phyloP scores from a whole-genome alignment of 1,140 invertebrate genomes.

The Ceratina calcarata region DNA sequence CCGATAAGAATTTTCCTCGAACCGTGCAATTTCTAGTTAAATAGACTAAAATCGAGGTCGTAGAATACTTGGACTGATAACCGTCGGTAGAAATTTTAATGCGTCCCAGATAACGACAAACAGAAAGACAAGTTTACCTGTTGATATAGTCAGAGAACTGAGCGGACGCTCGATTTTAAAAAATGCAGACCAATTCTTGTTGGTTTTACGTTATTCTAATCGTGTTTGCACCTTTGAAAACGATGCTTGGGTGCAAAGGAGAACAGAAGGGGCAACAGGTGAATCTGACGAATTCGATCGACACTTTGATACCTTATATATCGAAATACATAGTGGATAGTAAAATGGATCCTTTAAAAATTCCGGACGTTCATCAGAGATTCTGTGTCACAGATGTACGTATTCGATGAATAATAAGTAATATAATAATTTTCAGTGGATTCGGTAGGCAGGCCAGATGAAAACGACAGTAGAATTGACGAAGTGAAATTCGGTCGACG shows the following conservation, averaged over 20 bases:
- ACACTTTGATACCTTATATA: neutral
- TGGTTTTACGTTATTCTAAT: neutral
- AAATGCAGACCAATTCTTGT: too few relatives aligned
- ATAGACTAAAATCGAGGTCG: neutral
- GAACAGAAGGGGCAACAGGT: neutral
- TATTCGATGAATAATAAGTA: neutral
- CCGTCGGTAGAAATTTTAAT: too few relatives aligned
- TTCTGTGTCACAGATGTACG: slow-evolving; percentile 15
- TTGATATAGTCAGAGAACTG: too few relatives aligned
- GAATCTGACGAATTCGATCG: slow-evolving; percentile 10
- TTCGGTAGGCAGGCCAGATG: too few relatives aligned
- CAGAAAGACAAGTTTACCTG: too few relatives aligned
- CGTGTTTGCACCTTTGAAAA: neutral
- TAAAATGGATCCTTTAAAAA: slow-evolving; percentile 18
- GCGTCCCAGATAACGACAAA: too few relatives aligned
- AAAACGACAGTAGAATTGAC: too few relatives aligned
- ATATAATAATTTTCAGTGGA: too few relatives aligned
- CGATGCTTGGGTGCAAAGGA: too few relatives aligned
- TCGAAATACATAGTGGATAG: neutral
- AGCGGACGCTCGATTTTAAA: too few relatives aligned
- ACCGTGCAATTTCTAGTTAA: neutral
- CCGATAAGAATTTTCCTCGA: neutral
- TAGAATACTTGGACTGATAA: too few relatives aligned
- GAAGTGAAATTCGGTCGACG: too few relatives aligned
- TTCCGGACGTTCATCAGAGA: neutral